Evolutionary conservation across 2,888 invertebrate genomes (phyloP).

Genomic region (Calameuta pallipes): DNA sequence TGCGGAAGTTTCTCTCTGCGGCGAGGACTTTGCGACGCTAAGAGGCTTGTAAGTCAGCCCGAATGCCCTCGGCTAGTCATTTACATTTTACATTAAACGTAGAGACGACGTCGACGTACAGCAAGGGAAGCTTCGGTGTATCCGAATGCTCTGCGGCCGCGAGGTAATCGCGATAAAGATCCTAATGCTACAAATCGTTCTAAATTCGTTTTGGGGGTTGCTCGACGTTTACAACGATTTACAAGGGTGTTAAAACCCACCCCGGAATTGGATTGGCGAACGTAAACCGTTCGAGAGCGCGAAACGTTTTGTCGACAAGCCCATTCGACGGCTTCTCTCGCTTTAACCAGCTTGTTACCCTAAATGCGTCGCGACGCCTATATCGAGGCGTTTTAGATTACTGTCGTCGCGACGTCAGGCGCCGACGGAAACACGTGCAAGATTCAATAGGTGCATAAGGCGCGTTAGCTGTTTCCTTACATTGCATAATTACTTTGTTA

Average conservation of each 20-base stretch:
- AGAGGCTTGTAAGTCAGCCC: not conserved
- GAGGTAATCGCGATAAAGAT: constrained; percentile 9
- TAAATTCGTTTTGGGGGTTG: constrained; percentile 2
- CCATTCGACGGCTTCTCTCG: not conserved
- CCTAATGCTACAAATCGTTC: constrained; percentile 2
- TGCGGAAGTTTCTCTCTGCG: not conserved
- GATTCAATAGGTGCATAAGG: not conserved
- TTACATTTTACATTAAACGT: constrained; percentile 12
- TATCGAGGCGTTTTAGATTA: not conserved
- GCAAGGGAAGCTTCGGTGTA: not conserved
- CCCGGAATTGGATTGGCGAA: not conserved
- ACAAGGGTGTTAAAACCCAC: not conserved
- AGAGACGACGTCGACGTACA: not conserved
- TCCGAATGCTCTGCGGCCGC: not conserved
- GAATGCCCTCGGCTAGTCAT: constrained; percentile 11
- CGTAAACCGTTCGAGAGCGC: not conserved
- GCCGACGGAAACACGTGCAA: not conserved
- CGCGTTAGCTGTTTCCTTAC: not conserved
- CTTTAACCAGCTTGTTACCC: not conserved
- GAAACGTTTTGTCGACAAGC: not conserved
- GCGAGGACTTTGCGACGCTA: not conserved
- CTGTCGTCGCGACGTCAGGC: not conserved
- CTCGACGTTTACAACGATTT: constrained; percentile 4
- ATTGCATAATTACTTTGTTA: too few relatives aligned
- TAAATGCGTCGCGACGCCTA: not conserved